Evolutionary conservation across 1,140 invertebrate species (phyloP).

Genomic region (Trachelipus rathkii): DNA sequence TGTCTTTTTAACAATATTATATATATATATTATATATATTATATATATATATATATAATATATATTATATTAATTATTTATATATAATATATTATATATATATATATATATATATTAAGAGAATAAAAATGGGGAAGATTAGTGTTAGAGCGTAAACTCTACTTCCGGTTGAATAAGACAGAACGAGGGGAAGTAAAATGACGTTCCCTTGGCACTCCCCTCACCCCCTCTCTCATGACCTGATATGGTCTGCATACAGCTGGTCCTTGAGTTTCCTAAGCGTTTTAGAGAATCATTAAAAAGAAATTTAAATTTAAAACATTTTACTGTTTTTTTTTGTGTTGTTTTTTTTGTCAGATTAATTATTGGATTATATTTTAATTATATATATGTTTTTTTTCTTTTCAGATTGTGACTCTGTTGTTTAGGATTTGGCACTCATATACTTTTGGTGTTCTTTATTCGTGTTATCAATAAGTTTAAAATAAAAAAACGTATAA

Average conservation of each 20-base stretch:
- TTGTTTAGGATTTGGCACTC: no score
- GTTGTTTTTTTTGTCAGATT: background rate
- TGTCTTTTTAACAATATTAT: no score
- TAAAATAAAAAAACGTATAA: no score
- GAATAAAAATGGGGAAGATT: background rate
- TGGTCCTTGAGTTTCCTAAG: background rate
- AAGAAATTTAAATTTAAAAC: slow-evolving; percentile 1
- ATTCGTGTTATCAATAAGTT: no score
- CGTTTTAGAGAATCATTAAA: background rate
- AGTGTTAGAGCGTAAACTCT: background rate
- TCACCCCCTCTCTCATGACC: background rate
- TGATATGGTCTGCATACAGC: background rate
- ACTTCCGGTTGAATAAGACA: background rate
- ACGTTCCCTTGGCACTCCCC: background rate
- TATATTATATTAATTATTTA: no score
- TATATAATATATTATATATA: no score
- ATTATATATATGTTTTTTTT: background rate
- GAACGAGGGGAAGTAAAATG: background rate
- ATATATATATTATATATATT: no score
- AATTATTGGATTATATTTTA: no score
- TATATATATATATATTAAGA: background rate
- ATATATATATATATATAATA: no score
- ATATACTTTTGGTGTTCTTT: no score
- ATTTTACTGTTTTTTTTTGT: no score
- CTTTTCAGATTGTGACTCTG: background rate